A percentile compares a stretch with the other conserved stretches of the same genome.
phyloP scores from a whole-genome alignment of 2,888 invertebrate genomes.

The Hypena proboscidalis region DNA sequence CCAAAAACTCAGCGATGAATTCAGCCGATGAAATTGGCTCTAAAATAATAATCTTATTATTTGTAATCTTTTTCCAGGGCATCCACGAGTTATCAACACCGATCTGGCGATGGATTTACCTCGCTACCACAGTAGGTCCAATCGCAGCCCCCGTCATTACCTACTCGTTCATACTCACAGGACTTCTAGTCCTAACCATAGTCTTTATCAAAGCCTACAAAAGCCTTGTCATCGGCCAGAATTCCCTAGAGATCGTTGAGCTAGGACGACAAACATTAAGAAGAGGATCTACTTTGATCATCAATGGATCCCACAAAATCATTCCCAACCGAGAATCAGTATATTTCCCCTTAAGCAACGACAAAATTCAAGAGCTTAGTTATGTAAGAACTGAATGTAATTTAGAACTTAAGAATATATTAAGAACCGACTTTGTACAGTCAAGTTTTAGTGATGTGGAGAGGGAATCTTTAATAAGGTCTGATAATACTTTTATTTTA shows the following conservation, averaged over 20 bases:
- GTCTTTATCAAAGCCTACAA: constrained; percentile 91
- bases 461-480: constrained; percentile 66
- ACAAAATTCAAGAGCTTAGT: constrained; percentile 57
- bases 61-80: constrained; percentile 88
- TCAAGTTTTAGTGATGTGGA: constrained; percentile 63
- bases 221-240: constrained; percentile 88
- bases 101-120: constrained; percentile 92
- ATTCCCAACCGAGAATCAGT: constrained; percentile 83
- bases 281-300: constrained; percentile 86
- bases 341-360: constrained; percentile 58
- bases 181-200: constrained; percentile 87
- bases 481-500: constrained; percentile 73
- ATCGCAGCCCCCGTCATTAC: constrained; percentile 88
- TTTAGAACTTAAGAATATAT: constrained; percentile 59
- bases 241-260: constrained; percentile 91
- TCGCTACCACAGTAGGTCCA: constrained; percentile 92
- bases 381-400: constrained; percentile 51
- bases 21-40: too few species aligned
- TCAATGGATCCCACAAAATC: constrained; percentile 85
- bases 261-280: constrained; percentile 90
- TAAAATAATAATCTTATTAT: too few species aligned
- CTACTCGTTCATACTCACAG: constrained; percentile 90
- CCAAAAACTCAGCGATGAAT: too few species aligned
- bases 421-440: constrained; percentile 65
- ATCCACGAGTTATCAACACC: constrained; percentile 91